A percentile compares a stretch with the other conserved stretches of the same genome.
Evolutionary conservation across 2,888 invertebrate species (phyloP).

Genomic region (Baronia brevicornis): DNA sequence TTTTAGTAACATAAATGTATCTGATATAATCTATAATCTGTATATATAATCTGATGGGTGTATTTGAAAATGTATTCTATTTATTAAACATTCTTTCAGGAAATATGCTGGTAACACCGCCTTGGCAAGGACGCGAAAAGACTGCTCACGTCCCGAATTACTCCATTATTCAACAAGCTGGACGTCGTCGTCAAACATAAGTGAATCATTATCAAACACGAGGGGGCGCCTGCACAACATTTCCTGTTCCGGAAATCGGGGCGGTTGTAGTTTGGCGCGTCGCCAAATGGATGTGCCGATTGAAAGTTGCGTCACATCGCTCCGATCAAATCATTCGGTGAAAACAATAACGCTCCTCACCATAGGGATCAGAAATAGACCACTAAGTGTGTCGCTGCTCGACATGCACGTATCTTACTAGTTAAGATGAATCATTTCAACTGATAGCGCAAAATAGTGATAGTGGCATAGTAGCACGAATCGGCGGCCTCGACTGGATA

Average conservation of each 20-base stretch:
- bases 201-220: constrained; percentile 4
- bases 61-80: no score
- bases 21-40: no score
- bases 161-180: not conserved
- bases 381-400: constrained; percentile 10
- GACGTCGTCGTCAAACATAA: not conserved
- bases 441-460: no score
- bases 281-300: constrained; percentile 13
- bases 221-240: constrained; percentile 6
- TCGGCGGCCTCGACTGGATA: no score
- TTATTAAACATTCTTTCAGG: no score
- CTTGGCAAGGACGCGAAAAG: no score
- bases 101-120: no score
- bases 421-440: constrained; percentile 6
- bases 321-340: constrained; percentile 7
- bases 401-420: constrained; percentile 3
- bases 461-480: no score
- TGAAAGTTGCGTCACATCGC: constrained; percentile 8
- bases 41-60: no score
- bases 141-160: no score
- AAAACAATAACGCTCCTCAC: constrained; percentile 11
- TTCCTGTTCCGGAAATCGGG: constrained; percentile 14
- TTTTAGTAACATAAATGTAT: no score
- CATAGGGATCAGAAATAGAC: constrained; percentile 12
- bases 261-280: constrained; percentile 4